Evolutionary conservation across 2,113 vertebrate species (phyloP), one percentile per base, ranked within the genome.

Genomic region (Crocuta crocuta): DNA sequence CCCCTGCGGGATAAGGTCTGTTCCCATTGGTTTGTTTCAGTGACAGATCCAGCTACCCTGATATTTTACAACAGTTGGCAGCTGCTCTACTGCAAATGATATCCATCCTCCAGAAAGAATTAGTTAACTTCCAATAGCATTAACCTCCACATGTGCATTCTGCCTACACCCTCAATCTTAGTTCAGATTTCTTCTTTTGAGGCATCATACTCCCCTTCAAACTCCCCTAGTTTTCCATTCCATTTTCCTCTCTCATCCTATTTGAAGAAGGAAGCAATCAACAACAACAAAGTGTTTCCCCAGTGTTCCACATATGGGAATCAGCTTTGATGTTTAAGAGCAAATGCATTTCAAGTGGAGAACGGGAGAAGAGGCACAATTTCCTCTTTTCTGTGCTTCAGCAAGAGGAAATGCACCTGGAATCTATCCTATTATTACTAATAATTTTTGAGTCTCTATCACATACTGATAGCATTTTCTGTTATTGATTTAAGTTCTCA

Each of bases 61-160:
- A 81, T 93, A 85, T 90, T 97, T 97, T 88, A 87, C 82, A 94
- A 73, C 1, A 11, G 2, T 21, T 53, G 66, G 39, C 45, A 94
- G 95, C 97, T 95, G 74, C 76, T 97, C 97, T 94, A 35, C 55
- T 97, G 94, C 26, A 94, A 97, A 48, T 85, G 84, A 61, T 97
- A 96, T 93, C 63, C 83, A 68, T 89, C 83, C 28, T 95, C 73
- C 79, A 95, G 90, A 95, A 97, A 90, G 92, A 96, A 92, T 97
- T 79, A 95, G 28, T 93, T 96, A 95, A 0, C 89, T 98, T 71
- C 84, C 91, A 84, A 61, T 48, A 82, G 50, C 5, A 45, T 94
- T 91, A 91, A 94, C 45, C 23, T 96, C 48, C 31, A 73, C 63
- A 89, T 93, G 33, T 48, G 15, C 85, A 2, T 84, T 24, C 71